A percentile compares a stretch with the other conserved stretches of the same genome.
phyloP scores from a whole-genome alignment of 2,888 invertebrate genomes.

The Emmelina monodactyla region DNA sequence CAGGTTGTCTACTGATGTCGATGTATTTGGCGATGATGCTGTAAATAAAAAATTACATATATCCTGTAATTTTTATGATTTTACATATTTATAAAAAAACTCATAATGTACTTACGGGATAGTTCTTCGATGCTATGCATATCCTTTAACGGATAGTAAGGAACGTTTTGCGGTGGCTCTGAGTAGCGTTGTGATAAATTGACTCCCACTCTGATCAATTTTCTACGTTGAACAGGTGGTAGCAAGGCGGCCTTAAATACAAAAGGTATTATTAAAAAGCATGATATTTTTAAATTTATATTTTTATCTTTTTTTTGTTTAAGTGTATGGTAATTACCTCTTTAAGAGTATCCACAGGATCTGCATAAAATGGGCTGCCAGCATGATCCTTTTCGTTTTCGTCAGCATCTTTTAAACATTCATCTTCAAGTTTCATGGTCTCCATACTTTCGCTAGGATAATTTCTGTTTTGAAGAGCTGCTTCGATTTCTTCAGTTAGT shows the following conservation, averaged over 20 bases:
- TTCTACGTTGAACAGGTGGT: conserved; percentile 51
- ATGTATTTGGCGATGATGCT: conserved; percentile 64
- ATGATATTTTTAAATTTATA: no score
- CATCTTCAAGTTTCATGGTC: conserved; percentile 54
- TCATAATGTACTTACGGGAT: conserved; percentile 60
- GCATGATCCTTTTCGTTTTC: conserved; percentile 69
- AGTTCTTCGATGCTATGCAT: conserved; percentile 64
- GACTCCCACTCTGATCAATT: conserved; percentile 43
- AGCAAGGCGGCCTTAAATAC: conserved; percentile 39
- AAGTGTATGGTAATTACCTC: conserved; percentile 52
- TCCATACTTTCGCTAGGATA: conserved; percentile 56
- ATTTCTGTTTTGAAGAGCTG: conserved; percentile 42
- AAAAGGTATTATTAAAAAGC: no score
- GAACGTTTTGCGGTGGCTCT: conserved; percentile 65
- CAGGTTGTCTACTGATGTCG: conserved; percentile 76
- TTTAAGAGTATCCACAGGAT: conserved; percentile 85
- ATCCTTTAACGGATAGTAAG: conserved; percentile 55
- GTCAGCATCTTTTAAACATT: conserved; percentile 33
- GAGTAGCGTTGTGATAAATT: conserved; percentile 67
- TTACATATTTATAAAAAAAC: no score
- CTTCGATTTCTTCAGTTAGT: conserved; percentile 56
- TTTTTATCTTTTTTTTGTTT: no score
- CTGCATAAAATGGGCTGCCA: conserved; percentile 88
- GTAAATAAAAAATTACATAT: no score
- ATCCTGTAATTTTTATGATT: no score